A percentile compares a stretch with the other conserved stretches of the same genome.
Evolutionary conservation across 2,888 invertebrate species (phyloP).

Genomic region (Rhingia campestris): DNA sequence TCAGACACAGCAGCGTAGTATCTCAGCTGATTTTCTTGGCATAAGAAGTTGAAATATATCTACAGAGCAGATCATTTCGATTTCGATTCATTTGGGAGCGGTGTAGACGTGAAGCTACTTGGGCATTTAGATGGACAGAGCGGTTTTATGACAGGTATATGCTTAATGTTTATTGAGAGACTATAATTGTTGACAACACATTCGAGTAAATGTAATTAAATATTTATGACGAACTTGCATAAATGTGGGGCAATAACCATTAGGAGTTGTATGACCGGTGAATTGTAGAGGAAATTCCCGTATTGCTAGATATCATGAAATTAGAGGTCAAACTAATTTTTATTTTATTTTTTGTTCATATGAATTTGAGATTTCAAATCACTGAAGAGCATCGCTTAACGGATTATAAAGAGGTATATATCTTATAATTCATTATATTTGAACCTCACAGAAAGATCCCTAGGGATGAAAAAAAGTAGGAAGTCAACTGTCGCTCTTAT

Average conservation of each 20-base stretch:
- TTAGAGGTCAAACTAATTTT: too few species aligned
- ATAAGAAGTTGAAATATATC: conserved; percentile 24
- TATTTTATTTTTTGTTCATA: too few species aligned
- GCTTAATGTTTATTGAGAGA: background rate
- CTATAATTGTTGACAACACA: conserved; percentile 2
- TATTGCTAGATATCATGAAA: too few species aligned
- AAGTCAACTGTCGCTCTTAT: too few species aligned
- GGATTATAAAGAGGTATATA: too few species aligned
- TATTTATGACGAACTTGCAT: conserved; percentile 4
- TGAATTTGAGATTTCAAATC: too few species aligned
- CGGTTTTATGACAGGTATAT: background rate
- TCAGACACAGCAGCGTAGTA: background rate
- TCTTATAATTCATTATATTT: too few species aligned
- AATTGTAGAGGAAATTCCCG: too few species aligned
- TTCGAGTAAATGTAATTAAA: background rate
- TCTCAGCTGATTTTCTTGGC: conserved; percentile 19
- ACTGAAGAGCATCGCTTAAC: too few species aligned
- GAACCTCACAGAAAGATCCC: too few species aligned
- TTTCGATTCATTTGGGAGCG: background rate
- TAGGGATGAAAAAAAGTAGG: too few species aligned
- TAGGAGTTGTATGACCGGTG: background rate
- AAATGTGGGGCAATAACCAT: conserved; percentile 34
- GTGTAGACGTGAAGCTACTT: too few species aligned
- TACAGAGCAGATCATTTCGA: background rate
- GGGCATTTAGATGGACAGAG: background rate